Conservation (phyloP, 2,888 invertebrate genomes). For the Blomia tropicalis region DNA sequence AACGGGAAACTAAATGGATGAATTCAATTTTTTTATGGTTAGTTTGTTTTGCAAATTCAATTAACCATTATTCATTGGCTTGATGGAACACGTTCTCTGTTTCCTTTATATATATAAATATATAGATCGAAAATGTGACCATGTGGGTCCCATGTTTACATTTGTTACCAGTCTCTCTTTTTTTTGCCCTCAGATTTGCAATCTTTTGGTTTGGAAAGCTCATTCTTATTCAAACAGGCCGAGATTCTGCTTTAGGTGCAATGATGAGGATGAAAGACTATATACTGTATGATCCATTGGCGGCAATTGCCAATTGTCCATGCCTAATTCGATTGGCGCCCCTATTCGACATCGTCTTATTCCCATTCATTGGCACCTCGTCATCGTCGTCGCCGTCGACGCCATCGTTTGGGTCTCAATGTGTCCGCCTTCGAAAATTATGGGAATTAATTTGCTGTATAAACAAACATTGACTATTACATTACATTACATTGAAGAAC, state of each 20-base stretch:
- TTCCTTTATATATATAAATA: too few relatives aligned
- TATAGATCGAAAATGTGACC: too few relatives aligned
- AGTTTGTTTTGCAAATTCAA: too few relatives aligned
- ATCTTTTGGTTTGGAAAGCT: not conserved
- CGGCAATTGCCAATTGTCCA: conserved; percentile 10
- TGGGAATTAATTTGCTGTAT: conserved; percentile 14
- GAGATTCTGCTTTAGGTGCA: conserved; percentile 6
- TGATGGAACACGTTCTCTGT: too few relatives aligned
- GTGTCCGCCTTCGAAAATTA: not conserved
- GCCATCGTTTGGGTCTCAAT: not conserved
- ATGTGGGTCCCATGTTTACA: too few relatives aligned
- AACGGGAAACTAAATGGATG: too few relatives aligned
- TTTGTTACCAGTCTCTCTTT: too few relatives aligned
- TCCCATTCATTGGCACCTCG: not conserved
- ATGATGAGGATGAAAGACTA: too few relatives aligned
- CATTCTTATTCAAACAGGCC: conserved; percentile 8
- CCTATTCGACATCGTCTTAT: not conserved
- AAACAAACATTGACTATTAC: conserved; percentile 3
- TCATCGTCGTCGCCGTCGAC: not conserved
- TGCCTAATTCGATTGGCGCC: conserved; percentile 9
- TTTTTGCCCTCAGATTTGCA: not conserved
- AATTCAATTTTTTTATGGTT: too few relatives aligned
- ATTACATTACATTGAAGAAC: too few relatives aligned
- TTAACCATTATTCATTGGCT: too few relatives aligned
- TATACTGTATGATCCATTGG: not conserved